Evolutionary conservation across 2,113 vertebrate species (phyloP).

Genomic region (Myiozetetes cayanensis): DNA sequence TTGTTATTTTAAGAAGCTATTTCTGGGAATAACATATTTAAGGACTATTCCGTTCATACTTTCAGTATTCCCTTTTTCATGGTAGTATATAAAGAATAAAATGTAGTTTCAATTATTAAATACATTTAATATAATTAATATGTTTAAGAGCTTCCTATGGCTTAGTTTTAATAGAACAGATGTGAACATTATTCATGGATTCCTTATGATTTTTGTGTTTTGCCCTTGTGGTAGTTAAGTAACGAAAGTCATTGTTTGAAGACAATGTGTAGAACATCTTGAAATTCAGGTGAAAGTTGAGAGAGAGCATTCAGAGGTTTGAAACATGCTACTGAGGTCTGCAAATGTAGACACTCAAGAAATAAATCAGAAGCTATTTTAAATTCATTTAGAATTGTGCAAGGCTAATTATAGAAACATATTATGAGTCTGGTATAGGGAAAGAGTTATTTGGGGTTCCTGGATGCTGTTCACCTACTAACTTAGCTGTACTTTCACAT

Average conservation of each 20-base stretch:
- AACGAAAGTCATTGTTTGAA: background rate
- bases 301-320: background rate
- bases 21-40: background rate
- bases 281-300: background rate
- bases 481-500: background rate
- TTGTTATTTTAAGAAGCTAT: background rate
- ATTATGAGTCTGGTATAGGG: background rate
- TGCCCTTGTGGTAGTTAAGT: background rate
- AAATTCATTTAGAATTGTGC: background rate
- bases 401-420: background rate
- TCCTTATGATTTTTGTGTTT: background rate
- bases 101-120: background rate
- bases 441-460: background rate
- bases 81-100: background rate
- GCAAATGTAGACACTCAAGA: background rate
- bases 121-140: background rate
- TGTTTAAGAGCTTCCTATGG: background rate
- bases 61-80: background rate
- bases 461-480: background rate
- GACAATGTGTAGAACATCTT: background rate
- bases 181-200: background rate
- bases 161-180: background rate
- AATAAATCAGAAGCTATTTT: background rate
- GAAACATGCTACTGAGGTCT: background rate
- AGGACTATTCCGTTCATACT: background rate